Percentiles rank a stretch among this genome's conserved stretches.
Evolutionary conservation across 1,140 invertebrate genomes (phyloP).

Genomic region (Meloidogyne hapla): DNA sequence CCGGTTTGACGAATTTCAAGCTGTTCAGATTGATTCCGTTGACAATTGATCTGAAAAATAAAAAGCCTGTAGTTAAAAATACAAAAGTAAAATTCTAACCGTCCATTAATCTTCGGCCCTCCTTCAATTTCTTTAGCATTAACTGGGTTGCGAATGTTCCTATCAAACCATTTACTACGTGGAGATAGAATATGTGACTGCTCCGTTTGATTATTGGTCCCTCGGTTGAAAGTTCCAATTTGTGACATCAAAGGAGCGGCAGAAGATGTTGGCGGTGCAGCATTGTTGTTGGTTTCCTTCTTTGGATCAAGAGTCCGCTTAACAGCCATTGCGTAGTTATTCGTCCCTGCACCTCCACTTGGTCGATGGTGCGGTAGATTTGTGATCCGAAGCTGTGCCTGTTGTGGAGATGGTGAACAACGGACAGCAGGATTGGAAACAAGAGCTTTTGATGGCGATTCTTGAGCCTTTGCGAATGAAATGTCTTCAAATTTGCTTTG

Average conservation of each 20-base stretch:
- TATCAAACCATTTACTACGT: background rate
- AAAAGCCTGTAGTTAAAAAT: background rate
- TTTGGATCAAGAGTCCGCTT: background rate
- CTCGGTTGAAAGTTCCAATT: background rate
- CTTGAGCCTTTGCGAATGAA: background rate
- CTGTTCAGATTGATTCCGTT: background rate
- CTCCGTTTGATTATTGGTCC: background rate
- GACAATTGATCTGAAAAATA: background rate
- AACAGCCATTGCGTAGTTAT: slow-evolving; percentile 3
- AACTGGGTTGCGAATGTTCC: background rate
- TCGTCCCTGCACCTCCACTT: background rate
- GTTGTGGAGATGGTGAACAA: background rate
- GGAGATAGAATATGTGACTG: background rate
- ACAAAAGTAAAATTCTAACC: background rate
- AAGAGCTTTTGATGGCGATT: background rate
- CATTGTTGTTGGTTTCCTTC: background rate
- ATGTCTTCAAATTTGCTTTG: slow-evolving; percentile 2
- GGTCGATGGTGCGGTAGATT: background rate
- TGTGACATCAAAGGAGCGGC: background rate
- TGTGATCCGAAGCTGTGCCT: background rate
- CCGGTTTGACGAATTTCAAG: slow-evolving; percentile 13
- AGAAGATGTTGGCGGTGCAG: background rate
- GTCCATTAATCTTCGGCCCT: background rate
- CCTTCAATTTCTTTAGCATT: background rate
- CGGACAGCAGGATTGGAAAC: background rate